These are phyloP conservation scores for Elephas maximus DNA, from an alignment of 2,113 vertebrate genomes.

Conservation along the genomic window DNA sequence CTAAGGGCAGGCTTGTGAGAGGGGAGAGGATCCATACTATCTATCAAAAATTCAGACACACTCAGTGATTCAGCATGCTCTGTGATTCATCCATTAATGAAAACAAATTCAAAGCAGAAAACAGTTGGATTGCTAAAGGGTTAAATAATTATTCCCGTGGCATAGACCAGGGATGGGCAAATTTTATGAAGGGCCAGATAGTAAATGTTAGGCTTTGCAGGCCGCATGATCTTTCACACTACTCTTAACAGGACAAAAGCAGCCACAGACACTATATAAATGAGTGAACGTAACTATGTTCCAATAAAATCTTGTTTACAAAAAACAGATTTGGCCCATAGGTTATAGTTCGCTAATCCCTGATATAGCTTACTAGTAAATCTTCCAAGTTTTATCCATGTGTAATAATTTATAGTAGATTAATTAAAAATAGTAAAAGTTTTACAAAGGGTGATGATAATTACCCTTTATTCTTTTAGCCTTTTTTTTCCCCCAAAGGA, in stretches of 20 bases:
- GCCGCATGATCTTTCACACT: background rate
- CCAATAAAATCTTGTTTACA: background rate
- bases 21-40: too few relatives aligned
- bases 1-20: too few relatives aligned
- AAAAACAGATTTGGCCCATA: slow-evolving; percentile 1
- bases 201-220: background rate
- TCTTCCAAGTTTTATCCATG: background rate
- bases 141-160: background rate
- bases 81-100: too few relatives aligned
- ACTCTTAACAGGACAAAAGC: background rate
- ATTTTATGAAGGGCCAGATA: background rate
- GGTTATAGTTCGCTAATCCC: background rate
- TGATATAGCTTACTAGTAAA: slow-evolving; percentile 32
- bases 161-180: background rate
- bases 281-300: background rate
- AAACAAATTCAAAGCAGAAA: too few relatives aligned
- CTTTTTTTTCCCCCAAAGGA: background rate
- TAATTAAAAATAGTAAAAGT: slow-evolving; percentile 59
- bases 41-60: too few relatives aligned
- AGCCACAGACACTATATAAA: background rate
- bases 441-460: background rate
- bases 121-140: too few relatives aligned
- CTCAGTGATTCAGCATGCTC: too few relatives aligned
- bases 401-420: slow-evolving; percentile 47
- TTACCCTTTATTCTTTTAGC: background rate